Conservation (phyloP, 2,113 vertebrate species). For the Sterna hirundo region DNA sequence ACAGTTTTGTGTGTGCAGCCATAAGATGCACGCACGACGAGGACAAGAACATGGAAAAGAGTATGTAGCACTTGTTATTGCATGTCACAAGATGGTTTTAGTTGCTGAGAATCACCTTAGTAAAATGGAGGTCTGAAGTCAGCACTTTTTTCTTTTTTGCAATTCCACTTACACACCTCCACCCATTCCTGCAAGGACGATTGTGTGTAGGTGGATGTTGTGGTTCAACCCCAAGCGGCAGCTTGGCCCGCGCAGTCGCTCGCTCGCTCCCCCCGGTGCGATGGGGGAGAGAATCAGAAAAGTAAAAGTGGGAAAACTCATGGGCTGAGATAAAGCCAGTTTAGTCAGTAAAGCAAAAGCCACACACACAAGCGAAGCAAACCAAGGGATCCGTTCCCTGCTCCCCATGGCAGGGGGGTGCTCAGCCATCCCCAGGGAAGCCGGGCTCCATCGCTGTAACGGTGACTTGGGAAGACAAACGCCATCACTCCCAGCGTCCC, state of each 20-base stretch:
- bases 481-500: too few species aligned
- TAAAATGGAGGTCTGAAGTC: not conserved
- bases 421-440: too few species aligned
- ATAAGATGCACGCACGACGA: not conserved
- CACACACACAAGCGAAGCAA: not conserved
- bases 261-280: too few species aligned
- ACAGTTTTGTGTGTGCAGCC: not conserved
- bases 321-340: not conserved
- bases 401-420: too few species aligned
- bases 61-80: not conserved
- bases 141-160: not conserved
- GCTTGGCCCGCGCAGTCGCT: not conserved
- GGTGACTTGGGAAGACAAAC: too few species aligned
- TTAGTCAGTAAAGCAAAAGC: not conserved
- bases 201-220: not conserved
- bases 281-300: not conserved
- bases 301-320: not conserved
- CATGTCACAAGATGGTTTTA: not conserved
- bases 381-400: not conserved
- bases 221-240: not conserved
- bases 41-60: not conserved
- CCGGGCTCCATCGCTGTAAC: too few species aligned
- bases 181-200: not conserved
- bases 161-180: not conserved
- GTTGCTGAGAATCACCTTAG: not conserved